Conservation (phyloP, 2,113 vertebrate species). For the Pelvicachromis taeniatus region DNA sequence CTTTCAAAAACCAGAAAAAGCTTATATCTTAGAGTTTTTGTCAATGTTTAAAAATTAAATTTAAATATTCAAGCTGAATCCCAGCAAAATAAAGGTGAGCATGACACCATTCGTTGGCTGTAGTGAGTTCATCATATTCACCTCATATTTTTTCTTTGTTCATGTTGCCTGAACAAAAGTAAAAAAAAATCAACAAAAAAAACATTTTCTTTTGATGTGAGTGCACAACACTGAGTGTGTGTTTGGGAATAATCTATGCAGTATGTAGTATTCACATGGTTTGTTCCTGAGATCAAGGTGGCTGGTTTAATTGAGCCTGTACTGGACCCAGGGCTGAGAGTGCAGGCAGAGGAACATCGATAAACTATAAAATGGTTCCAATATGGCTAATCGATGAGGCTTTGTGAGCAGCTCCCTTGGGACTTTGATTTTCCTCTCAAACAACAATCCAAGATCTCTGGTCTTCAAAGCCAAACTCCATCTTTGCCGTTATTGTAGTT, state of each 20-base stretch:
- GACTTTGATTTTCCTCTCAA: conserved; percentile 72
- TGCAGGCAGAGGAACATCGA: conserved; percentile 69
- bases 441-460: conserved; percentile 66
- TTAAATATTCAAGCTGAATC: background rate
- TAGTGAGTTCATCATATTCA: background rate
- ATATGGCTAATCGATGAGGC: conserved; percentile 69
- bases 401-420: conserved; percentile 63
- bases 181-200: background rate
- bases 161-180: conserved; percentile 16
- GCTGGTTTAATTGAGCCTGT: conserved; percentile 69
- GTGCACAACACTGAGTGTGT: background rate
- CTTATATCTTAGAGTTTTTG: background rate
- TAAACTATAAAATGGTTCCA: conserved; percentile 77
- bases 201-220: conserved; percentile 2
- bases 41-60: background rate
- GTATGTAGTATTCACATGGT: conserved; percentile 27
- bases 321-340: conserved; percentile 53
- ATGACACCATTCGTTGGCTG: background rate
- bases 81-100: background rate
- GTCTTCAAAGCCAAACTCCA: conserved; percentile 70
- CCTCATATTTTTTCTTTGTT: background rate
- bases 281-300: conserved; percentile 68
- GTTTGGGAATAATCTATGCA: conserved; percentile 48
- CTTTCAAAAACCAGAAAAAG: background rate
- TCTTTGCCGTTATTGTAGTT: conserved; percentile 65